Conservation (phyloP, 2,888 invertebrate genomes). For the Zonitis immaculata region DNA sequence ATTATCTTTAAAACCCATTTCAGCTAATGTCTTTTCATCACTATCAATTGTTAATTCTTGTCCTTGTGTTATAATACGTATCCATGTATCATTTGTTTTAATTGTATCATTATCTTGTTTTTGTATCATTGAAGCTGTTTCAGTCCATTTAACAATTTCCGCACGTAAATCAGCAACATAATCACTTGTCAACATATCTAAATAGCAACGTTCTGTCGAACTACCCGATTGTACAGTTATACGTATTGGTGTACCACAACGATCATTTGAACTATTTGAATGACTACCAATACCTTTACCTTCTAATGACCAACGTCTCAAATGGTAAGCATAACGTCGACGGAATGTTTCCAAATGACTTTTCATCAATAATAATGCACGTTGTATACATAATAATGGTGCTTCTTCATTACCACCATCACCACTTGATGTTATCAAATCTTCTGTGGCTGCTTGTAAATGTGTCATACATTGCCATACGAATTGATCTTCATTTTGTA, state of each 20-base stretch:
- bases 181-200: conserved; percentile 80
- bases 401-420: conserved; percentile 62
- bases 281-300: conserved; percentile 75
- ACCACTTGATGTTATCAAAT: conserved; percentile 52
- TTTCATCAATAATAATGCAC: conserved; percentile 80
- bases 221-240: conserved; percentile 86
- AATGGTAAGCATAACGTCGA: conserved; percentile 80
- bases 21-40: conserved; percentile 84
- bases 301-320: conserved; percentile 84
- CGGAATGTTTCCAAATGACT: conserved; percentile 92
- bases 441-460: conserved; percentile 75
- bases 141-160: conserved; percentile 96
- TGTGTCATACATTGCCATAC: conserved; percentile 92
- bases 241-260: conserved; percentile 63
- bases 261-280: conserved; percentile 59
- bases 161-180: conserved; percentile 88
- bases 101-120: conserved; percentile 32
- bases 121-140: conserved; percentile 52
- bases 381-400: conserved; percentile 82
- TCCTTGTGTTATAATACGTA: conserved; percentile 89
- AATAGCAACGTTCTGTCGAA: conserved; percentile 74
- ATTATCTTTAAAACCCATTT: conserved; percentile 91
- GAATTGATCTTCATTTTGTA: conserved; percentile 89
- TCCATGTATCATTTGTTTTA: conserved; percentile 57
- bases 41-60: conserved; percentile 90